Base-by-base conservation (phyloP, 64 coral and sea anemone genomes). In the Catalaphyllia jardinei region DNA sequence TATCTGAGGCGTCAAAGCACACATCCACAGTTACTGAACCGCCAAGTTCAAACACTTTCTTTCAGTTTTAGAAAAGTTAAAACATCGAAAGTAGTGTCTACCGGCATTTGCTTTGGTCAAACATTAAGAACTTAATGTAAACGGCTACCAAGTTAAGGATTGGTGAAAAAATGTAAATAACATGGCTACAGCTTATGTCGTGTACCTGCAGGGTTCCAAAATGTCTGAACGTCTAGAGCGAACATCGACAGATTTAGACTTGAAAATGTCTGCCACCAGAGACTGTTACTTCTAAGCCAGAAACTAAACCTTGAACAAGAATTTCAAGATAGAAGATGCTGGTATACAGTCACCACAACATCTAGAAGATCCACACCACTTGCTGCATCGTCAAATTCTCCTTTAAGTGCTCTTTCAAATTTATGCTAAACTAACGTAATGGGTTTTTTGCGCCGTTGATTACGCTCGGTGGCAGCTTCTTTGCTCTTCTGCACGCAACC, bases 391-490 rank as follows among this genome's bases (percentile, higher is more conserved):
- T 25, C 65, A 24, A 77, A 76, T 2, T 77, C 19, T 50, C 22
- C 20, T 5, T 52, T 24, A 24, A 30, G 35, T 22, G 20, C 10
- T 49, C 39, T 51, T 77, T 77, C 20, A 77, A 46, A 77, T 77
- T 50, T 77, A 77, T 77, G 74, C 74, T 69, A 77, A 77, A 24
- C 38, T 77, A 42, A 77, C 22, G 74, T 46, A 4, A 46, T 46
- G 42, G 42, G 10, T 51, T 7, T 50, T 80, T 61, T 80, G 9
- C 28, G 19, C 30, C 54, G 54, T 61, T 79, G 76, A 20, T 25
- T 54, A 14, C 54, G 24, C 11, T 57, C 10, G 12, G 27, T 51
- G 76, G 22, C 11, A 55, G 49, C 9, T 29, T 27, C 19, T 55
- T 57, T 79, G 55, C 10, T 55, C 10, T 29, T 3, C 9, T 10